Evolutionary conservation across 2,797 vertebrate species (phyloP).

Genomic region (Eulemur albifrons): DNA sequence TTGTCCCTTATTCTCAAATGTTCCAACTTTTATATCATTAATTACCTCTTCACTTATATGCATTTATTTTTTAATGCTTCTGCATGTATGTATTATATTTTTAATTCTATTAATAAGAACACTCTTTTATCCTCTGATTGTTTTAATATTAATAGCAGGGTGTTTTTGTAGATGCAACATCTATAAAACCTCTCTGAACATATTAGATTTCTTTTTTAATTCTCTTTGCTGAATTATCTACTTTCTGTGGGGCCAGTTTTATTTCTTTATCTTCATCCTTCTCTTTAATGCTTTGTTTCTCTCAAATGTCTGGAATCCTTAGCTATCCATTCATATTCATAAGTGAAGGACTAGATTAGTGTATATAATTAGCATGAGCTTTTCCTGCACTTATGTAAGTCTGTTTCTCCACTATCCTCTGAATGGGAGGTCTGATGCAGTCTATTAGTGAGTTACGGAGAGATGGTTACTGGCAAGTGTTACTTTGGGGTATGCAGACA

Average conservation of each 20-base stretch:
- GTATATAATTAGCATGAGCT: neutral
- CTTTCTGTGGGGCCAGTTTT: neutral
- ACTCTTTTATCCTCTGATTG: neutral
- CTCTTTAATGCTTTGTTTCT: constrained; percentile 12
- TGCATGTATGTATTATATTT: neutral
- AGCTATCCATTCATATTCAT: neutral
- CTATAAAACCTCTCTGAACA: neutral
- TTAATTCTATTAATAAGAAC: constrained; percentile 16
- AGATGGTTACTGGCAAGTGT: neutral
- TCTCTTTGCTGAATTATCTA: neutral
- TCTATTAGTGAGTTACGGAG: neutral
- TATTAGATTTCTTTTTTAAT: neutral
- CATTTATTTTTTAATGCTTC: neutral
- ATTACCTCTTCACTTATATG: neutral
- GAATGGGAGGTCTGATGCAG: neutral
- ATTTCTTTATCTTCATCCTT: neutral
- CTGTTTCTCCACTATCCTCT: neutral
- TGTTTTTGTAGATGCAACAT: neutral
- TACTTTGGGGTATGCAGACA: neutral
- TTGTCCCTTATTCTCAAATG: neutral
- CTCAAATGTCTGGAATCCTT: neutral
- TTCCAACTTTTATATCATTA: neutral
- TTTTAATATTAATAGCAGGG: neutral
- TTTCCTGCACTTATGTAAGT: neutral
- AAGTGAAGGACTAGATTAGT: neutral